These are phyloP conservation scores for Acropora tenuis DNA, from an alignment of 64 coral and sea anemone species.

Conservation along the genomic window DNA sequence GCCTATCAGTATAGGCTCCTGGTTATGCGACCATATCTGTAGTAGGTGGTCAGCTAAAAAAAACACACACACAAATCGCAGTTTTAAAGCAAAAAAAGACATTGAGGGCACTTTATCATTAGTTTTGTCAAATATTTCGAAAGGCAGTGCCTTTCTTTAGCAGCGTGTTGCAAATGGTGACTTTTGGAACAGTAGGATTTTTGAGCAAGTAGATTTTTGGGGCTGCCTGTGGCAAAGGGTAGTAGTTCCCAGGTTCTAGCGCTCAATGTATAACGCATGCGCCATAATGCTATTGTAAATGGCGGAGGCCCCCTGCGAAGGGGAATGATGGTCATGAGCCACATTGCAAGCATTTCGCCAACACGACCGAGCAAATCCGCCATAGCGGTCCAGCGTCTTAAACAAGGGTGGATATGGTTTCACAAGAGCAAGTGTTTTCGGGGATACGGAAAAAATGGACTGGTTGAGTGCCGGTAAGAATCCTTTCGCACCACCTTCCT, in stretches of 20 bases:
- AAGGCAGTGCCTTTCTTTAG: no score
- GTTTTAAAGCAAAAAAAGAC: no score
- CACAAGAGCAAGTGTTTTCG: constrained; percentile 51
- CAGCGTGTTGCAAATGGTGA: no score
- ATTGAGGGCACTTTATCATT: no score
- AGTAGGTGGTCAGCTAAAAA: no score
- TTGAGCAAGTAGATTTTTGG: no score
- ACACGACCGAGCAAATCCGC: constrained; percentile 97
- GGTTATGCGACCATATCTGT: no score
- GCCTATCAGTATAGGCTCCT: no score
- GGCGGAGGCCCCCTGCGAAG: constrained; percentile 96
- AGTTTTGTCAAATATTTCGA: no score
- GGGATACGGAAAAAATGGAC: constrained; percentile 64
- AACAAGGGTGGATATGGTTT: constrained; percentile 93
- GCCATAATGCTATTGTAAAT: constrained; percentile 61
- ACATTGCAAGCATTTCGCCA: constrained; percentile 99
- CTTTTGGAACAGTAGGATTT: no score
- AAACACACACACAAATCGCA: no score
- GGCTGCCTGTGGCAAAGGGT: no score
- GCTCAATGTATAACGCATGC: neutral
- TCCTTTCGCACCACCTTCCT: constrained; percentile 64
- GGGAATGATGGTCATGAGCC: constrained; percentile 99
- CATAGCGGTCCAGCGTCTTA: constrained; percentile 81
- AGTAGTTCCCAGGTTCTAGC: constrained; percentile 8
- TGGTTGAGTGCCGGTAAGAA: constrained; percentile 71